Percentiles rank a stretch among this genome's conserved stretches.
Evolutionary conservation across 2,797 vertebrate species (phyloP).

Genomic region (Neosalanx taihuensis): DNA sequence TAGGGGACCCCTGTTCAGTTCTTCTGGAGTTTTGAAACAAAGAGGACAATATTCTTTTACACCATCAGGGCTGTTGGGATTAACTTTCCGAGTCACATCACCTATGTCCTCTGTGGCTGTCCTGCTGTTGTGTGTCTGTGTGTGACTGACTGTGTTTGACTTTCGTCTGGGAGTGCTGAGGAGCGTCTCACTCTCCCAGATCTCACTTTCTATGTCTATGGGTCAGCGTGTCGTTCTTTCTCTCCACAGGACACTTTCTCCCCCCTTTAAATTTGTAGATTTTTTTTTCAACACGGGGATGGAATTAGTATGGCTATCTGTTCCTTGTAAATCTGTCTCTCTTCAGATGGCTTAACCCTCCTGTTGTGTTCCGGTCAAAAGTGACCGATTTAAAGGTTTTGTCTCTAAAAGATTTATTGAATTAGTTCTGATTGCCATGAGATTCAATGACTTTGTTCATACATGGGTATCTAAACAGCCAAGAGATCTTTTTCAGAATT

Average conservation of each 20-base stretch:
- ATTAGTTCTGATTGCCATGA: no score
- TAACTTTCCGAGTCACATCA: neutral
- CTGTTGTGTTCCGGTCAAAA: no score
- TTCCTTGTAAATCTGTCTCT: neutral
- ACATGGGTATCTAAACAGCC: no score
- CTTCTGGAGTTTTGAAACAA: neutral
- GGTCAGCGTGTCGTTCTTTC: neutral
- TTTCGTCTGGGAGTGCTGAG: conserved; percentile 28
- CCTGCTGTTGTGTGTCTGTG: conserved; percentile 24
- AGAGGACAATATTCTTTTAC: no score
- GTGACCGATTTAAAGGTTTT: no score
- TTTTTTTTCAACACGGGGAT: no score
- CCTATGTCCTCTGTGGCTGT: conserved; percentile 53
- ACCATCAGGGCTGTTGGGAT: neutral
- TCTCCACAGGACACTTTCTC: no score
- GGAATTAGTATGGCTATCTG: neutral
- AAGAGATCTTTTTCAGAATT: no score
- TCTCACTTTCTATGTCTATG: no score
- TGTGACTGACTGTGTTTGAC: conserved; percentile 45
- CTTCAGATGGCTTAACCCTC: no score
- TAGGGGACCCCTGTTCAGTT: neutral
- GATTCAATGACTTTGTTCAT: no score
- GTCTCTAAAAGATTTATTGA: no score
- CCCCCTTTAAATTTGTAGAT: neutral
- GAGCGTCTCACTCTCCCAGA: neutral